Evolutionary conservation across 1,140 invertebrate species (phyloP).

Genomic region (Rhagoletis zephyria): DNA sequence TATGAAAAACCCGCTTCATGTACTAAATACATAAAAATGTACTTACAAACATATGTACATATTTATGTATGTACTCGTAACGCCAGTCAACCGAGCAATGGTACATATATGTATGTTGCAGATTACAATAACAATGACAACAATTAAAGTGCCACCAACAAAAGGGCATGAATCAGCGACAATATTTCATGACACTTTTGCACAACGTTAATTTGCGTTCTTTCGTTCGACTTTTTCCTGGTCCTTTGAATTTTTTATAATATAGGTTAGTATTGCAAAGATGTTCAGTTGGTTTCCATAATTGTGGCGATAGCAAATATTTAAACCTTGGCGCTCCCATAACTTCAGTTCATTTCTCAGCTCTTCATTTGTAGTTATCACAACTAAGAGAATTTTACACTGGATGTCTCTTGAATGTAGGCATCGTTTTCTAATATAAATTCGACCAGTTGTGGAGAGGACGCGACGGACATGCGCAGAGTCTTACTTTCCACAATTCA

Average conservation of each 20-base stretch:
- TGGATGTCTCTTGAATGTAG: background rate
- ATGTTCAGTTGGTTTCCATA: background rate
- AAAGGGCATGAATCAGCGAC: constrained; percentile 30
- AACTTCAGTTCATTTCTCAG: constrained; percentile 8
- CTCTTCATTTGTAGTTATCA: too few relatives aligned
- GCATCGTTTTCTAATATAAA: background rate
- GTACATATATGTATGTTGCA: background rate
- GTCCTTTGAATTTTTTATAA: background rate
- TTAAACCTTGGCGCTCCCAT: background rate
- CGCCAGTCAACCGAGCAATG: background rate
- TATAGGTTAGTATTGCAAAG: background rate
- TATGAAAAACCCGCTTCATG: background rate
- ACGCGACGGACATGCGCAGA: background rate
- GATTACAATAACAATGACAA: constrained; percentile 13
- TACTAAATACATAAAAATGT: too few relatives aligned
- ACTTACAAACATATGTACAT: too few relatives aligned
- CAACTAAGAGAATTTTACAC: background rate
- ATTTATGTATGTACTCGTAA: background rate
- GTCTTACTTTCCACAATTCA: background rate
- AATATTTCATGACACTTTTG: constrained; percentile 44
- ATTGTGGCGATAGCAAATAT: background rate
- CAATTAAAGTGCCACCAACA: constrained; percentile 40
- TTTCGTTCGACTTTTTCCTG: background rate
- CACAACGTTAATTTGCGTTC: constrained; percentile 42
- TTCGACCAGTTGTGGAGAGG: background rate